Evolutionary conservation across 35 echinoderm and acorn worm genomes (phyloP), one percentile per base, ranked within the genome.

Genomic region (Diadema setosum): DNA sequence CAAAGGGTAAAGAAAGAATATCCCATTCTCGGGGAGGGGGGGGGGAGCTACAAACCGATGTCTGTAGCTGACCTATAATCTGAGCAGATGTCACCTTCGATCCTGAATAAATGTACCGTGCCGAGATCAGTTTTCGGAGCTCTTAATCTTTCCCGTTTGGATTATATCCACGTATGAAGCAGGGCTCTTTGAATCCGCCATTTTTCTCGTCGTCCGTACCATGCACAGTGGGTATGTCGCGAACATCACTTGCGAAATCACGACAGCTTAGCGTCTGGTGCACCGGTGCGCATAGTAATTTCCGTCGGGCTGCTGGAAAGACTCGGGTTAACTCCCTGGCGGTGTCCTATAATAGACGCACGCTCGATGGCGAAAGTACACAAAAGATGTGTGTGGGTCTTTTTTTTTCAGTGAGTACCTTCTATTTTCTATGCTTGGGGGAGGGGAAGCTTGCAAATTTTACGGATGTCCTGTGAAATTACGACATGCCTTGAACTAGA

Each of bases 191-290:
- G 40, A 26, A 35, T 18, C 40, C 15, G 29, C 25, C 73, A 34
- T 42, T 42, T 78, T n/a, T 6, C 26, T 73, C 35, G 34, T 78
- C 9, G 39, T 78, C 20, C 20, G 25, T 35, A 39, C 40, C 44
- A 7, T 41, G 33, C 4, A 44, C 73, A 78, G 73, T 15, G 14
- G 25, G 73, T 24, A 17, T 21, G 73, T 11, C 44, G 40, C 39
- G 44, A 78, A 41, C 73, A 78, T 78, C 73, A 44, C 73, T 78
- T 78, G 73, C 73, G 33, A 78, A 42, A 78, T 78, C 73, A 78
- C 73, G 73, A 41, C 73, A 78, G 37, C 18, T 78, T 26, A 78
- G 37, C 73, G 40, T 39, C 33, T 44, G 73, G 40, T 78, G 73
- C 37, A 78, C 40, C 40, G 73, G n/a, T 21, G 44, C 37, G 73